Percentiles rank a stretch among this genome's conserved stretches.
Conservation (phyloP, 2,797 vertebrate genomes). For the Gymnocypris eckloni region DNA sequence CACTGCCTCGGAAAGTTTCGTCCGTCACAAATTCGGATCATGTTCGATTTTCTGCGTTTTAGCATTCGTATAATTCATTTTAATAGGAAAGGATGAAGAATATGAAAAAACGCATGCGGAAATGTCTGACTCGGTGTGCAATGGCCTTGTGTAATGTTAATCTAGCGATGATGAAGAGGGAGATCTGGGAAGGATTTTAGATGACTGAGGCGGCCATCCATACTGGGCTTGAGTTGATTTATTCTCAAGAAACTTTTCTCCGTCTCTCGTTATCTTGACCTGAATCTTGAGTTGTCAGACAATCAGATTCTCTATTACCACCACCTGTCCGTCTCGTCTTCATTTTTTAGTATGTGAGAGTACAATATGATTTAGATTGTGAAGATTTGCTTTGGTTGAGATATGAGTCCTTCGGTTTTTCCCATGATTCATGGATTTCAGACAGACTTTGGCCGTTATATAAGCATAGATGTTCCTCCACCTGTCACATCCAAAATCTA, state of each 20-base stretch:
- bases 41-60: too few relatives aligned
- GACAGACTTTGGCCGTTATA: neutral
- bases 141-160: slow-evolving; percentile 13
- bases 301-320: neutral
- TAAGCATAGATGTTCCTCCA: neutral
- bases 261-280: neutral
- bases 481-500: neutral
- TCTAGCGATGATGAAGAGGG: slow-evolving; percentile 39
- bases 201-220: slow-evolving; percentile 11
- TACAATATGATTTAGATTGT: neutral
- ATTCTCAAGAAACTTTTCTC: slow-evolving; percentile 16
- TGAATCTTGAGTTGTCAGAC: neutral
- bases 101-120: too few relatives aligned
- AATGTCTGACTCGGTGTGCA: too few relatives aligned
- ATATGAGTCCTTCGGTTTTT: neutral
- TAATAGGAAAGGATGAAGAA: too few relatives aligned
- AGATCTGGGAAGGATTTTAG: slow-evolving; percentile 24
- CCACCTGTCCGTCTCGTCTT: neutral
- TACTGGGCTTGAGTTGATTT: slow-evolving; percentile 25
- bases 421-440: neutral
- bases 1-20: too few relatives aligned
- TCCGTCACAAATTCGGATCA: too few relatives aligned
- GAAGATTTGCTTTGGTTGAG: neutral
- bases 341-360: neutral
- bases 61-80: too few relatives aligned